Evolutionary conservation across 2,888 invertebrate genomes (phyloP).

Genomic region (Carterocephalus palaemon): DNA sequence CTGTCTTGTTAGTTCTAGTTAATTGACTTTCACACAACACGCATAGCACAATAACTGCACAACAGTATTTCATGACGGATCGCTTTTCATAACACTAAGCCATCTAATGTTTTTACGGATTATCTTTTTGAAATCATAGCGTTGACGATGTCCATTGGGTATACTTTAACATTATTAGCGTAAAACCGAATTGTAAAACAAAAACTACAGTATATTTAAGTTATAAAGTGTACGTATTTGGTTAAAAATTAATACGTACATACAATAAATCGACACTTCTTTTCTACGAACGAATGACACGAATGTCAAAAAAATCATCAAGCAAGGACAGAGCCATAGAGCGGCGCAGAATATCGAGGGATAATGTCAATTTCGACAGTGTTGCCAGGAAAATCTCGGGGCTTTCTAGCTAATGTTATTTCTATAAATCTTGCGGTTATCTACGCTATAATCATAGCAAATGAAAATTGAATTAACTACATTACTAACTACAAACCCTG

Average conservation of each 20-base stretch:
- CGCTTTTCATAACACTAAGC: slow-evolving; percentile 60
- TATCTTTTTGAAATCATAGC: slow-evolving; percentile 13
- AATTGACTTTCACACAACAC: slow-evolving; percentile 53
- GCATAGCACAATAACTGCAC: slow-evolving; percentile 63
- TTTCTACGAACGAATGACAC: too few species aligned
- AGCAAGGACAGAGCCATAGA: too few species aligned
- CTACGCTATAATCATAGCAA: too few species aligned
- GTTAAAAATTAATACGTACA: too few species aligned
- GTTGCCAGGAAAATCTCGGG: too few species aligned
- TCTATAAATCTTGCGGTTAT: too few species aligned
- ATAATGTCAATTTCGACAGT: too few species aligned
- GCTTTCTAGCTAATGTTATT: too few species aligned
- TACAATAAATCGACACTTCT: too few species aligned
- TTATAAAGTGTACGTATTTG: not conserved
- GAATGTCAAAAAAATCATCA: slow-evolving; percentile 7
- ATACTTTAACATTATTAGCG: not conserved
- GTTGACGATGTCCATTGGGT: not conserved
- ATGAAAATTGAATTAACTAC: too few species aligned
- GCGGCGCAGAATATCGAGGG: too few species aligned
- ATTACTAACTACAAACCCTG: too few species aligned
- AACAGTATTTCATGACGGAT: slow-evolving; percentile 66
- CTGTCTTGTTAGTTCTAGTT: slow-evolving; percentile 46
- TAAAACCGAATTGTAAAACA: not conserved
- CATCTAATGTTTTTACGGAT: slow-evolving; percentile 7
- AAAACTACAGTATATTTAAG: not conserved